These are phyloP conservation scores for Xestia sexstrigata DNA, from an alignment of 2,888 invertebrate genomes.

Conservation along the genomic window DNA sequence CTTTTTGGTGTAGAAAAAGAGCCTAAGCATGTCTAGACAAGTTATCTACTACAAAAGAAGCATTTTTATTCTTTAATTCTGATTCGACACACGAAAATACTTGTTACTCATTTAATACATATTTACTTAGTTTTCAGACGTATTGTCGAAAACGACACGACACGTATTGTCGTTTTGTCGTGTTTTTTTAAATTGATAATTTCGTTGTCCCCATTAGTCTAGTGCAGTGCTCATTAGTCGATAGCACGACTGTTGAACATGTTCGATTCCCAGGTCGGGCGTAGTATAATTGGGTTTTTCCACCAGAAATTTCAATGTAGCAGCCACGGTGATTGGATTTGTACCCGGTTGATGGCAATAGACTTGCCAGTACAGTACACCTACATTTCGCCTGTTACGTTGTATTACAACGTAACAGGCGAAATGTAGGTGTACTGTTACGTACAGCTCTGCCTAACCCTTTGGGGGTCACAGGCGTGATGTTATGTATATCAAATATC, in stretches of 20 bases:
- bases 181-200: background rate
- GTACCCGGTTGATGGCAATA: too few species aligned
- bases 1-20: background rate
- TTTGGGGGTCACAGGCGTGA: too few species aligned
- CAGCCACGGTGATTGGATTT: background rate
- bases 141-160: too few species aligned
- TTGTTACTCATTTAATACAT: too few species aligned
- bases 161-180: too few species aligned
- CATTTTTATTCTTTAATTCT: background rate
- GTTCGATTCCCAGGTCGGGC: background rate
- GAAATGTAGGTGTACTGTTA: too few species aligned
- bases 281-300: background rate
- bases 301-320: background rate
- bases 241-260: background rate
- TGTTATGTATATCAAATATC: background rate
- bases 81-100: too few species aligned
- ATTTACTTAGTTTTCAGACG: background rate
- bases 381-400: too few species aligned
- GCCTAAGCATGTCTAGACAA: background rate
- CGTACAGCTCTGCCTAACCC: too few species aligned
- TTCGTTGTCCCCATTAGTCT: background rate
- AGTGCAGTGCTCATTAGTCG: too few species aligned
- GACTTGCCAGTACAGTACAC: too few species aligned
- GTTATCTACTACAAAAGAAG: background rate
- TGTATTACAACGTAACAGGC: too few species aligned